A percentile compares a stretch with the other conserved stretches of the same genome.
phyloP scores from a whole-genome alignment of 2,888 invertebrate genomes.

The Argyresthia goedartella region DNA sequence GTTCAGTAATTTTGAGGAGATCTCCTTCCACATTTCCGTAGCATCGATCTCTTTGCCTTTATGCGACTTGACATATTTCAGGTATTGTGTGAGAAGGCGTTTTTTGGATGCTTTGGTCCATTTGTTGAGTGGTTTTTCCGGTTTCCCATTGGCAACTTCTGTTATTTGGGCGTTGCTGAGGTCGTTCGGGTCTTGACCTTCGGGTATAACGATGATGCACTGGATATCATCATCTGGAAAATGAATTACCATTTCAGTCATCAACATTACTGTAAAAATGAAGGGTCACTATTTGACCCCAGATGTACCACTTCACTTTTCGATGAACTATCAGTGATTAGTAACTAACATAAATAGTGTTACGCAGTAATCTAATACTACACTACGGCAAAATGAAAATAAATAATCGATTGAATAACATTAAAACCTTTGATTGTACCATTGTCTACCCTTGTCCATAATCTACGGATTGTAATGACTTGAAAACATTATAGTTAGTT shows the following conservation, averaged over 20 bases:
- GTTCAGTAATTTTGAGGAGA: slow-evolving; percentile 31
- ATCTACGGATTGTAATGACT: too few species aligned
- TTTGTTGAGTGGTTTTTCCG: slow-evolving; percentile 17
- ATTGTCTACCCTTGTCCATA: too few species aligned
- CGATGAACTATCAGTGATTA: too few species aligned
- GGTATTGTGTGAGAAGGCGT: slow-evolving; percentile 32
- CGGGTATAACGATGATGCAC: slow-evolving; percentile 58
- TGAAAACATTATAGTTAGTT: too few species aligned
- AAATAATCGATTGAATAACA: too few species aligned
- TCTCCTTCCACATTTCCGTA: slow-evolving; percentile 45
- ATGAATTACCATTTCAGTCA: slow-evolving; percentile 1
- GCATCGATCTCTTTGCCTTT: slow-evolving; percentile 33
- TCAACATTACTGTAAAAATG: slow-evolving; percentile 3
- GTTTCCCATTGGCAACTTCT: slow-evolving; percentile 3
- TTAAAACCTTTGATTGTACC: too few species aligned
- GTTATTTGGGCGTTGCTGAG: slow-evolving; percentile 28
- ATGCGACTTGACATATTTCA: slow-evolving; percentile 39
- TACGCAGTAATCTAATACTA: too few species aligned
- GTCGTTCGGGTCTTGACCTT: slow-evolving; percentile 35
- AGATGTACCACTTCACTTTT: too few species aligned
- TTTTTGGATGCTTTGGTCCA: slow-evolving; percentile 47
- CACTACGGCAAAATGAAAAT: too few species aligned
- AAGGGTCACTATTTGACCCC: neutral
- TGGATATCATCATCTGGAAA: slow-evolving; percentile 56
- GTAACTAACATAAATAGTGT: too few species aligned